Base-by-base conservation (phyloP, 2,888 invertebrate species). In the Metopia argyrocephala region DNA sequence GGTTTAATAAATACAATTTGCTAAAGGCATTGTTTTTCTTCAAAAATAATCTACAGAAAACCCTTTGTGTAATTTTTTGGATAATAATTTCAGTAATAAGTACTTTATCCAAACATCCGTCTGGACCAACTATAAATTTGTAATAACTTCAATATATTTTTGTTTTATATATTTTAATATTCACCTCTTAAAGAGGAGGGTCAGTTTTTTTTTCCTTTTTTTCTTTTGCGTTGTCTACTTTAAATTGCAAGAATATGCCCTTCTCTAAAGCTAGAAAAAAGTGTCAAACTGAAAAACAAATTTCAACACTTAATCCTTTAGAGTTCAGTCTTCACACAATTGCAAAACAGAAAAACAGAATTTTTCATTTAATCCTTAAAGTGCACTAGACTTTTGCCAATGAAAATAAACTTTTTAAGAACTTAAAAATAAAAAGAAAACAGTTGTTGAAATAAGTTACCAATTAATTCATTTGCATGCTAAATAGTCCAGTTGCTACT, bases 391-490 rank as follows among this genome's bases (percentile, higher is more conserved):
- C 66, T 54, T 61, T 46, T 57, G 45, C 61, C 62, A 78, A 71
- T 61, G 18, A 66, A 78, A 71, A 38, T 38, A 38, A 38, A 78
- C 18, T 71, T 79, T 74, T 18, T 48, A 45, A 57, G n/a, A 75
- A 57, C 38, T 45, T 38, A 12, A n/a, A 57, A 59, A 74, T 54
- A 21, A 62, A 61, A n/a, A 54, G 15, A 75, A 70, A 2, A 48
- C 28, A 48, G 0, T 48, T n/a, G 48, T 52, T 46, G 18, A 65
- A 78, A 74, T 54, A 83, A 78, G 80, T 73, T 78, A 69, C 81
- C 81, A 86, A 85, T 86, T 86, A 85, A 85, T 85, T 85, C 84
- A 85, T 85, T 86, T 85, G 84, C 85, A 86, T 86, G 83, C 84
- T 84, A 85, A 85, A 82, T 82, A 84, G 71, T 71, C 56, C 12